These are phyloP conservation scores for Aix galericulata DNA, from an alignment of 2,113 vertebrate species.

Conservation along the genomic window DNA sequence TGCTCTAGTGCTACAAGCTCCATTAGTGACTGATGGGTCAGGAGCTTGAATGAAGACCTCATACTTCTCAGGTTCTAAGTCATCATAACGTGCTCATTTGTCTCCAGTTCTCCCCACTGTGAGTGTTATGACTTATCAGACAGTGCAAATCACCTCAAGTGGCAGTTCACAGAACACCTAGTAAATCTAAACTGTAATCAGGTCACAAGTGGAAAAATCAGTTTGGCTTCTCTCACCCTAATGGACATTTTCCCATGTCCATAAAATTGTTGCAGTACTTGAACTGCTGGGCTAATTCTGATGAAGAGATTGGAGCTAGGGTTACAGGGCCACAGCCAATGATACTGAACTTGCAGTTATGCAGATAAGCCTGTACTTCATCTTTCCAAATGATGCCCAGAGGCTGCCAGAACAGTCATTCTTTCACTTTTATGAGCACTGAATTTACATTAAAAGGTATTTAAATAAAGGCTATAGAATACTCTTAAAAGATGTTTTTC, in stretches of 20 bases:
- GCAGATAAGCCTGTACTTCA: slow-evolving; percentile 13
- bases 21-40: not conserved
- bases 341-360: slow-evolving; percentile 24
- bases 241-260: not conserved
- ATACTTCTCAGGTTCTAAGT: not conserved
- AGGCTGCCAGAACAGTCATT: slow-evolving; percentile 51
- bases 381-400: slow-evolving; percentile 58
- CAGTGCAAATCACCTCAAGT: not conserved
- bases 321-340: slow-evolving; percentile 30
- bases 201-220: not conserved
- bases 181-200: slow-evolving; percentile 20
- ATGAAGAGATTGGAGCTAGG: not conserved
- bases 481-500: slow-evolving; percentile 13
- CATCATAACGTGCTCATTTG: not conserved
- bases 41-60: not conserved
- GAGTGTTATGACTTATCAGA: not conserved
- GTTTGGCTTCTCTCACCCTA: not conserved
- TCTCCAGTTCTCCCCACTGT: not conserved
- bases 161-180: not conserved
- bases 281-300: not conserved
- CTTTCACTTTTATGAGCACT: slow-evolving; percentile 50
- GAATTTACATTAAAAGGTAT: slow-evolving; percentile 58
- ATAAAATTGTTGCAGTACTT: slow-evolving; percentile 8
- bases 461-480: slow-evolving; percentile 54
- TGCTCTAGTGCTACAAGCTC: not conserved